A percentile compares a stretch with the other conserved stretches of the same genome.
phyloP scores from a whole-genome alignment of 2,888 invertebrate genomes.

The Caenorhabditis sp. region DNA sequence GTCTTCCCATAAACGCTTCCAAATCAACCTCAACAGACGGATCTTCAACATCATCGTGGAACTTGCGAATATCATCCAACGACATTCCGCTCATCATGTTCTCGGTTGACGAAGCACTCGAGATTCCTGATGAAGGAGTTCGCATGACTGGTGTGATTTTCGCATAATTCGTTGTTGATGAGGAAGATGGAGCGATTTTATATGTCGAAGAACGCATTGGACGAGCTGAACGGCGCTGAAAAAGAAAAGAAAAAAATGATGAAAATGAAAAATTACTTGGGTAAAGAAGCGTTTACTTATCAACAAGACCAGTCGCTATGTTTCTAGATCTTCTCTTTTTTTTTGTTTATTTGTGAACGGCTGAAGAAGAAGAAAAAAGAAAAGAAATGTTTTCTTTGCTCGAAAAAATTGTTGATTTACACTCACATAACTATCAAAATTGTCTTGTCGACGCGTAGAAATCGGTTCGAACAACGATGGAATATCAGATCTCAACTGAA shows the following conservation, averaged over 20 bases:
- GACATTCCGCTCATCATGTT: constrained; percentile 33
- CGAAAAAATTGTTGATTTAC: not conserved
- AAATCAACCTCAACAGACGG: constrained; percentile 25
- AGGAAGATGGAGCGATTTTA: too few species aligned
- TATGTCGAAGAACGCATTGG: not conserved
- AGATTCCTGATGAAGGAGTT: constrained; percentile 33
- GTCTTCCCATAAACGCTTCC: not conserved
- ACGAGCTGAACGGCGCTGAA: not conserved
- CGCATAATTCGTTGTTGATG: not conserved
- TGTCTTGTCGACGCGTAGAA: not conserved
- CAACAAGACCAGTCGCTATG: not conserved
- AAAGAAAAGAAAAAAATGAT: not conserved
- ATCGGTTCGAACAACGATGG: constrained; percentile 1
- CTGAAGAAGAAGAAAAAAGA: not conserved
- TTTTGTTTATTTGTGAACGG: not conserved
- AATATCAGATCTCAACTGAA: not conserved
- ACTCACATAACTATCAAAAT: not conserved
- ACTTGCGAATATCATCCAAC: constrained; percentile 11
- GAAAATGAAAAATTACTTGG: not conserved
- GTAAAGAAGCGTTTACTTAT: not conserved
- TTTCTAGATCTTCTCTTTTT: not conserved
- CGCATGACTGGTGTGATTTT: constrained; percentile 13
- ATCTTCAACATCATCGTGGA: constrained; percentile 21
- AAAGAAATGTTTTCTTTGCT: not conserved
- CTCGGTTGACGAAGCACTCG: constrained; percentile 32